Base-by-base conservation (phyloP, 2,888 invertebrate species). In the Unio delphinus region DNA sequence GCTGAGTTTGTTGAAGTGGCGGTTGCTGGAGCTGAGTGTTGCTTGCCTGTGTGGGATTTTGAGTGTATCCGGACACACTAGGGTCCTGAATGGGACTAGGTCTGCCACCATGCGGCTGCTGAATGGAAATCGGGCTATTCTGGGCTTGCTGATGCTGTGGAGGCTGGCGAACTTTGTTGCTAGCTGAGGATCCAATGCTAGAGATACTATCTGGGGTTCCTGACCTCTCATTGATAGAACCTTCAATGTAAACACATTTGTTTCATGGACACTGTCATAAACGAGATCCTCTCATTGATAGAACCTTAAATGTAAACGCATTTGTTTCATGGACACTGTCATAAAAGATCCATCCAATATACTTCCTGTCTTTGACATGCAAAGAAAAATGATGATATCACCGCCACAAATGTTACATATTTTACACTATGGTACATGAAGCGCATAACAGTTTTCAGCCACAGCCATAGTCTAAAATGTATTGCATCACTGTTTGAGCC, bases 141-240 rank as follows among this genome's bases (percentile, higher is more conserved):
- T 75, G 70, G 45, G 65, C 65, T 54, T 69, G 67, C 28, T 65
- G 71, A 18, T 64, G 69, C 59, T 69, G 70, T 23, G 67, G 72
- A 30, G 61, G 70, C 57, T 62, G 60, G 11, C 56, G 61, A 8
- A n/a, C 56, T 65, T 75, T 78, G 67, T 74, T 72, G 67, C 83
- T 82, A 26, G 83, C 76, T 7, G 85, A 80, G n/a, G 87, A 87
- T 6, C 86, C 85, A 64, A 83, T 70, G 72, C 87, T 87, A 4
- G 88, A 84, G 34, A 86, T 74, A 75, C 87, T 87, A 74, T 89
- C 88, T 30, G 88, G 87, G 23, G 86, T 86, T 8, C 85, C 87
- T 55, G 87, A 73, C 65, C 86, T 69, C 17, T 84, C 86, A 45
- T 45, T 45, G 45, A 45, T 15, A 45, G 45, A 45, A 45, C 45